A percentile compares a stretch with the other conserved stretches of the same genome.
phyloP scores from a whole-genome alignment of 2,797 vertebrate species.

The Thunnus albacares region DNA sequence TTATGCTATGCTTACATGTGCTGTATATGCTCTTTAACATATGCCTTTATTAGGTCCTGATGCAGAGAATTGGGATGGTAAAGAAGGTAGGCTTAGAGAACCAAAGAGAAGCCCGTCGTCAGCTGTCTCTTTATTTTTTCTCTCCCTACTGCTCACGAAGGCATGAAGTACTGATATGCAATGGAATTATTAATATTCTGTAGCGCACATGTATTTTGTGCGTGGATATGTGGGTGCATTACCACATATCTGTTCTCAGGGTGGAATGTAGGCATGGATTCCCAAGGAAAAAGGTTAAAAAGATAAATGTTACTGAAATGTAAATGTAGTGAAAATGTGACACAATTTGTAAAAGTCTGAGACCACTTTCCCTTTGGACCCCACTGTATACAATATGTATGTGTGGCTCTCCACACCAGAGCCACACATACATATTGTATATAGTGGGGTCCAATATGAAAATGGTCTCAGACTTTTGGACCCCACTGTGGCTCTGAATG shows the following conservation, averaged over 20 bases:
- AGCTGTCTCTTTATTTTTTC: slow-evolving; percentile 4
- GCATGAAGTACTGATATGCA: slow-evolving; percentile 67
- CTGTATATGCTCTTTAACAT: slow-evolving; percentile 20
- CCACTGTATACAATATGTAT: neutral
- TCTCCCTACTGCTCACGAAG: slow-evolving; percentile 35
- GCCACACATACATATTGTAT: neutral
- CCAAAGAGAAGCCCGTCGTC: slow-evolving; percentile 4
- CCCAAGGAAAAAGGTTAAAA: neutral
- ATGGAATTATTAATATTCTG: slow-evolving; percentile 29
- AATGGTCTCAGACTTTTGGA: no score
- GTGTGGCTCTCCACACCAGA: neutral
- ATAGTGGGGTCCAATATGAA: no score
- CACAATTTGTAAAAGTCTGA: neutral
- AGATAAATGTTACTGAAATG: slow-evolving; percentile 25
- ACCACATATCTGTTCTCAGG: slow-evolving; percentile 62
- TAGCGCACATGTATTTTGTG: slow-evolving; percentile 26
- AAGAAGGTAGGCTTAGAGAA: slow-evolving; percentile 70
- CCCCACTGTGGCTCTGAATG: neutral
- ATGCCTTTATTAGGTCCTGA: slow-evolving; percentile 70
- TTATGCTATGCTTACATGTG: slow-evolving; percentile 42
- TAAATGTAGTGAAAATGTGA: slow-evolving; percentile 21
- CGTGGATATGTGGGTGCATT: slow-evolving; percentile 58
- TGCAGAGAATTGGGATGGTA: slow-evolving; percentile 54
- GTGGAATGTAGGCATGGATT: slow-evolving; percentile 55
- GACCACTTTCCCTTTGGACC: no score